phyloP scores from a whole-genome alignment of 2,888 invertebrate genomes.

The Molanna angustata region DNA sequence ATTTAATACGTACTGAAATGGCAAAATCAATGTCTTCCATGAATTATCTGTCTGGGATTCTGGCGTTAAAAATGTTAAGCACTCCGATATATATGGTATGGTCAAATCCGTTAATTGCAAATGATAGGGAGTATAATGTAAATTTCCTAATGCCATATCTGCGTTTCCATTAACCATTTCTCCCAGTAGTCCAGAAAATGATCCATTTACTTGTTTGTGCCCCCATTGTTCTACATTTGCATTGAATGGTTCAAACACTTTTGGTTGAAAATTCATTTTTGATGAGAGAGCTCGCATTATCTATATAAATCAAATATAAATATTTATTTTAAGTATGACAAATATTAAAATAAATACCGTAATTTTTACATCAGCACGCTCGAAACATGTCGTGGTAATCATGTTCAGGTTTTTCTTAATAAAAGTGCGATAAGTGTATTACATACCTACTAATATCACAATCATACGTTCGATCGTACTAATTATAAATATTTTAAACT shows the following conservation, averaged over 20 bases:
- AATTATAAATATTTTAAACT: too few species aligned
- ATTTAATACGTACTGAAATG: slow-evolving; percentile 66
- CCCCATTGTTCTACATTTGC: slow-evolving; percentile 68
- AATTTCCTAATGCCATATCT: slow-evolving; percentile 72
- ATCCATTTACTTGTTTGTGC: slow-evolving; percentile 58
- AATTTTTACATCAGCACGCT: too few species aligned
- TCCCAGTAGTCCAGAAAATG: slow-evolving; percentile 69
- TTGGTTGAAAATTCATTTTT: slow-evolving; percentile 68
- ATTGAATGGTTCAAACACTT: slow-evolving; percentile 64
- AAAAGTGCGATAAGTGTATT: too few species aligned
- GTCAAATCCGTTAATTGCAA: slow-evolving; percentile 69
- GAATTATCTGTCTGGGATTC: slow-evolving; percentile 78
- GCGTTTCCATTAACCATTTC: slow-evolving; percentile 68
- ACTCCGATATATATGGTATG: slow-evolving; percentile 76
- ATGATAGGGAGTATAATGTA: slow-evolving; percentile 71
- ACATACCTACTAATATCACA: too few species aligned
- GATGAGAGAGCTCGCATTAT: slow-evolving; percentile 63
- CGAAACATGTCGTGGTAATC: too few species aligned
- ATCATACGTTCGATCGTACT: too few species aligned
- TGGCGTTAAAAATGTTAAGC: slow-evolving; percentile 80
- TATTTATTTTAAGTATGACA: too few species aligned
- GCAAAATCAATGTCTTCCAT: slow-evolving; percentile 79
- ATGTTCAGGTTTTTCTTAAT: too few species aligned
- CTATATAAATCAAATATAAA: slow-evolving; percentile 44
- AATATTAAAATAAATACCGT: too few species aligned